A percentile compares a stretch with the other conserved stretches of the same genome.
Conservation (phyloP, 2,113 vertebrate species). For the Notechis scutatus region DNA sequence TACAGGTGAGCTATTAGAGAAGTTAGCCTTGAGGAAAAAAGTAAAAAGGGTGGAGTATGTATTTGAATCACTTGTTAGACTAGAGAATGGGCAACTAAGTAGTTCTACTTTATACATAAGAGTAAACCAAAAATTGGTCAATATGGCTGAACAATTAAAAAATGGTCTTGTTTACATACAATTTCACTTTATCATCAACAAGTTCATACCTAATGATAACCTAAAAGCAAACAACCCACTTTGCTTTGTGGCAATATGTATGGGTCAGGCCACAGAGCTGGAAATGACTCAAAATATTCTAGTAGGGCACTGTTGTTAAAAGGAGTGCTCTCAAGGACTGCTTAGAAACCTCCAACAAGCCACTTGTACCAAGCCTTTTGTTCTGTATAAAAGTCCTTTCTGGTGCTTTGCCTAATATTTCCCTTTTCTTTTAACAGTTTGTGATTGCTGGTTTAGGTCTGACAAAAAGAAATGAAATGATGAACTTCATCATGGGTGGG, state of each 20-base stretch:
- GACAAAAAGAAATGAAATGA: not conserved
- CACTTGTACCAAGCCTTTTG: not conserved
- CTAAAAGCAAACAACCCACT: not conserved
- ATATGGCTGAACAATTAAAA: not conserved
- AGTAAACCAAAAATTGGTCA: not conserved
- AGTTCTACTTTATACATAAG: not conserved
- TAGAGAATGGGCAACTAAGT: not conserved
- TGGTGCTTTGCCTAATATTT: not conserved
- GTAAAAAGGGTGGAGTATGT: not conserved
- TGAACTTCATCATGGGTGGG: not conserved
- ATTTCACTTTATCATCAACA: not conserved
- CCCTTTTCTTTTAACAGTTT: not conserved
- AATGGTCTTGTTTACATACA: not conserved
- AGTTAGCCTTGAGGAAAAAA: not conserved
- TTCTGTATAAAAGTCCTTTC: not conserved
- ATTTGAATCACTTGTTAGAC: not conserved
- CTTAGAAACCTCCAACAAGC: not conserved
- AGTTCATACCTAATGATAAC: not conserved
- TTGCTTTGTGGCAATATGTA: not conserved
- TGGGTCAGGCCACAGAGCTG: not conserved
- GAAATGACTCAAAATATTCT: not conserved
- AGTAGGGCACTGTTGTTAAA: not conserved
- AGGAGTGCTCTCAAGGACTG: not conserved
- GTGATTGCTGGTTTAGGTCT: not conserved
- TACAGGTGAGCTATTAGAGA: not conserved